A percentile compares a stretch with the other conserved stretches of the same genome.
Conservation (phyloP, 2,113 vertebrate genomes). For the Uria aalge region DNA sequence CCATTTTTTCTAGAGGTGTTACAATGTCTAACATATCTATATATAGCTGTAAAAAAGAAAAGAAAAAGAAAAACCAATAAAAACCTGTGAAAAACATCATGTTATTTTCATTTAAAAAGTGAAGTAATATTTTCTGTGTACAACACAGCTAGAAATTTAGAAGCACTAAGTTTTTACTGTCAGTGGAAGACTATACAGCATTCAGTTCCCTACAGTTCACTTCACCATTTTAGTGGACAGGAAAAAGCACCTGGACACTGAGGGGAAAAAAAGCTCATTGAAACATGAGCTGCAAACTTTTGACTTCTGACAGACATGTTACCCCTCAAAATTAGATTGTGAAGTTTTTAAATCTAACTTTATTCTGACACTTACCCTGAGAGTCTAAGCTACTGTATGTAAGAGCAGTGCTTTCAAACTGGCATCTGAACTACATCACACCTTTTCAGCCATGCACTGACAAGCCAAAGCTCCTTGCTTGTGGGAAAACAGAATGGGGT, state of each 20-base stretch:
- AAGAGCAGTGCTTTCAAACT: background rate
- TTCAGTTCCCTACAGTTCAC: background rate
- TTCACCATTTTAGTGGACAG: background rate
- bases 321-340: background rate
- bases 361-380: background rate
- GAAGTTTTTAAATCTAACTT: background rate
- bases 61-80: background rate
- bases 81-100: background rate
- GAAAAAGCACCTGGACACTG: background rate
- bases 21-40: constrained; percentile 88
- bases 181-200: background rate
- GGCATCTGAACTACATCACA: background rate
- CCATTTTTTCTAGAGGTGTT: constrained; percentile 76
- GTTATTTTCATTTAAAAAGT: background rate
- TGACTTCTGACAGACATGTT: background rate
- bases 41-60: constrained; percentile 82
- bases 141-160: background rate
- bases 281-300: background rate
- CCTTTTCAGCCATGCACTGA: background rate
- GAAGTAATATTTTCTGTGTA: background rate
- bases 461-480: background rate
- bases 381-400: background rate
- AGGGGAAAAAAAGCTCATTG: background rate
- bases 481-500: background rate
- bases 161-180: background rate